Conservation (phyloP, 92 coral and sea anemone species). For the Virgularia gustaviana region DNA sequence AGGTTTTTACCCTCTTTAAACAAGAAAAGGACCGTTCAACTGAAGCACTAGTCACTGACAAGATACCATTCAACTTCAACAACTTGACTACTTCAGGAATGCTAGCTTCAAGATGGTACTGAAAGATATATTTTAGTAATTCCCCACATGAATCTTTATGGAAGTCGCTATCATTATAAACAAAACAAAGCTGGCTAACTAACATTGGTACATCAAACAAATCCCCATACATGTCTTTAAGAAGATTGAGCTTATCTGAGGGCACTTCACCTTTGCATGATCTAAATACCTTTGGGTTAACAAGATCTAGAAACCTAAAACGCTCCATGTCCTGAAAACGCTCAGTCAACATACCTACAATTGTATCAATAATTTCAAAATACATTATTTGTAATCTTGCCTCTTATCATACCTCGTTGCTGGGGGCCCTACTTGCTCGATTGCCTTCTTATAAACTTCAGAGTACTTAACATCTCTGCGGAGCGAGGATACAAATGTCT, state of each 20-base stretch:
- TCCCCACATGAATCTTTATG: not conserved
- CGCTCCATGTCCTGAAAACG: not conserved
- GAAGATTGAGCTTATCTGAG: not conserved
- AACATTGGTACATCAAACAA: not conserved
- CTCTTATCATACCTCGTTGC: no score
- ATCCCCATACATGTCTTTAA: not conserved
- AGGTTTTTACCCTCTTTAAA: no score
- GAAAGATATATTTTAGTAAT: not conserved
- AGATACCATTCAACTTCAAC: not conserved
- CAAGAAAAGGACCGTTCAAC: slow-evolving; percentile 7
- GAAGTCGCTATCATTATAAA: no score
- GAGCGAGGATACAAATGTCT: not conserved
- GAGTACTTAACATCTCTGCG: not conserved
- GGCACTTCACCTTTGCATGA: not conserved
- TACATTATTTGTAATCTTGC: not conserved
- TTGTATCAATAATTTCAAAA: not conserved
- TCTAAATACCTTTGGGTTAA: not conserved
- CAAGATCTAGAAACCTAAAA: not conserved
- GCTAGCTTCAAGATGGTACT: not conserved
- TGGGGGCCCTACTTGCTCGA: no score
- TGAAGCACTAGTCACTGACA: not conserved
- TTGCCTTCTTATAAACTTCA: not conserved
- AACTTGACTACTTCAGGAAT: no score
- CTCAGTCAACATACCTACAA: slow-evolving; percentile 1
- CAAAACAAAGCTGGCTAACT: not conserved